These are phyloP conservation scores for Parotia lawesii DNA, from an alignment of 2,113 vertebrate species.

Conservation along the genomic window DNA sequence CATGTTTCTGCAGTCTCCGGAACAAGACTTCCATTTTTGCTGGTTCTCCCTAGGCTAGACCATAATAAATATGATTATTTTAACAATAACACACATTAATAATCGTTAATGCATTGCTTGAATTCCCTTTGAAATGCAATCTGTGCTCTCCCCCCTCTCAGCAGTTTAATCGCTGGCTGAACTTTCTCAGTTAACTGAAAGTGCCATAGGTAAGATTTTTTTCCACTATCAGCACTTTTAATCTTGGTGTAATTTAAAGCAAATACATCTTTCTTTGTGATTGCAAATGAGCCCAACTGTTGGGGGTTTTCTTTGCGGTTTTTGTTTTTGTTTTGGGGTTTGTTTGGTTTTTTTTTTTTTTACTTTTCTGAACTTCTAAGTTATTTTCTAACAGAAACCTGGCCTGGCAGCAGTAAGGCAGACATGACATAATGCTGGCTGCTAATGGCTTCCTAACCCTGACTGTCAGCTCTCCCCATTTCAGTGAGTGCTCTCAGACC, in stretches of 20 bases:
- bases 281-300: slow-evolving; percentile 12
- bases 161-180: slow-evolving; percentile 47
- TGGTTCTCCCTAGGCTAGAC: slow-evolving; percentile 46
- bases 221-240: slow-evolving; percentile 38
- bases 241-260: slow-evolving; percentile 52
- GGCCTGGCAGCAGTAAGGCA: not conserved
- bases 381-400: not conserved
- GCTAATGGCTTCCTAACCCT: not conserved
- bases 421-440: not conserved
- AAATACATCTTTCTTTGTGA: slow-evolving; percentile 29
- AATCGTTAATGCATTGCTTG: slow-evolving; percentile 32
- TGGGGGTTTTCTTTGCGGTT: not conserved
- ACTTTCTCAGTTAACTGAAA: slow-evolving; percentile 44
- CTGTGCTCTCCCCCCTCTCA: slow-evolving; percentile 32
- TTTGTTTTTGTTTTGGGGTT: not conserved
- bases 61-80: slow-evolving; percentile 57
- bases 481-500: not conserved
- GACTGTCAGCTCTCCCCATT: not conserved
- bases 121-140: slow-evolving; percentile 50
- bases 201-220: slow-evolving; percentile 57
- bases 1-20: not conserved
- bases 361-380: not conserved
- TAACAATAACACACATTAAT: slow-evolving; percentile 65
- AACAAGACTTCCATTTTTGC: slow-evolving; percentile 50
- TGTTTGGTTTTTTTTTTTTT: not conserved